These are phyloP conservation scores for Marmota monax DNA, from an alignment of 2,113 vertebrate species.

Conservation along the genomic window DNA sequence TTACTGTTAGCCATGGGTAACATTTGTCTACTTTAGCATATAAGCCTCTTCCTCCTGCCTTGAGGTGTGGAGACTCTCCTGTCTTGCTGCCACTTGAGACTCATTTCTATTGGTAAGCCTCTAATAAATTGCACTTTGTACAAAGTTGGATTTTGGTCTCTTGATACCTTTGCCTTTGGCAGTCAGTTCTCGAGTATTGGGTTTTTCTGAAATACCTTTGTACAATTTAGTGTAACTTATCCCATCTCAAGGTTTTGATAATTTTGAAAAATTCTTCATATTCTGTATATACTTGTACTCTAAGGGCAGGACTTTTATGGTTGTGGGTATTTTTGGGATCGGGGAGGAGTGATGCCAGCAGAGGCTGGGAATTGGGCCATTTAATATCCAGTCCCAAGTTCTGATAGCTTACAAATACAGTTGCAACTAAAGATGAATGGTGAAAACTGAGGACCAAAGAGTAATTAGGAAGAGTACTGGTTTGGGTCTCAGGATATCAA, in stretches of 20 bases:
- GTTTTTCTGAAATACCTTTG: background rate
- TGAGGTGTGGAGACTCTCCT: background rate
- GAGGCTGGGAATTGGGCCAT: background rate
- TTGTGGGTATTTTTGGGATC: background rate
- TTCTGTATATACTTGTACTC: background rate
- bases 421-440: slow-evolving; percentile 11
- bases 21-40: background rate
- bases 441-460: slow-evolving; percentile 10
- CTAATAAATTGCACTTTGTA: background rate
- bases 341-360: background rate
- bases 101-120: background rate
- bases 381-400: slow-evolving; percentile 1
- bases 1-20: background rate
- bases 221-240: background rate
- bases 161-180: background rate
- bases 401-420: background rate
- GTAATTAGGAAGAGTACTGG: slow-evolving; percentile 38
- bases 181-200: background rate
- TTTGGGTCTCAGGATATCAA: slow-evolving; percentile 42
- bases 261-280: background rate
- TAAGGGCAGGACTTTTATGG: background rate
- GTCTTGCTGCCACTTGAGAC: background rate
- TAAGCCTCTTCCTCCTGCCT: background rate
- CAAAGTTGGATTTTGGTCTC: background rate
- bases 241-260: background rate